Evolutionary conservation across 2,113 vertebrate species (phyloP), one percentile per base, ranked within the genome.

Genomic region (Burhinus bistriatus): DNA sequence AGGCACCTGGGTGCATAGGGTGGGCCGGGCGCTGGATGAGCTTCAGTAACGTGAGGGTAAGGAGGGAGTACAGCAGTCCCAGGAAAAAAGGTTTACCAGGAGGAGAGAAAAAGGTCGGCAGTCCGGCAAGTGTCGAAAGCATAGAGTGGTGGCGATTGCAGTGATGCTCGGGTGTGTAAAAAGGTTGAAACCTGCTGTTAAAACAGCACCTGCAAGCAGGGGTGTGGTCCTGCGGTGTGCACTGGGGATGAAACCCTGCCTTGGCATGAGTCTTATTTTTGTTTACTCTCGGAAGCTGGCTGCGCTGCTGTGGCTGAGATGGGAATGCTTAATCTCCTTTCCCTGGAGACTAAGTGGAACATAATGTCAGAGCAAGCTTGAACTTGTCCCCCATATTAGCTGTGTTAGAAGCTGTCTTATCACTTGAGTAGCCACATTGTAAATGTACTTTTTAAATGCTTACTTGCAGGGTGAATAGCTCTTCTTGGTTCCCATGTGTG

Each of bases 301-400:
- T 83, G 65, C 2, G 1, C 20, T 80, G 44, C 72, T 55, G 42
- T 77, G 36, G 22, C 62, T 0, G 1, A 30, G 71, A 40, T 57
- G 36, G 64, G 68, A 89, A 81, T 40, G 64, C 34, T 58, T 72
- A 29, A 76, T 75, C 73, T 92, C 27, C 70, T 78, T 79, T 92
- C 59, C 45, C 34, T 29, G 18, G 36, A 65, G 69, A 81, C 29
- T 57, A n/a, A 78, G 36, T 22, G 49, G n/a, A 54, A 66, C 23
- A 6, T 65, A 61, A 49, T 79, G 44, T 32, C 51, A 73, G 55
- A 81, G 49, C 27, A 58, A 38, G 27, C 25, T 17, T 69, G 58
- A 49, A 30, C 64, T 77, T 30, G 30, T 57, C 9, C 15, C 10
- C 42, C 0, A 0, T 58, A 15, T 87, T 84, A 66, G 55, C 34